Percentiles rank a stretch among this genome's conserved stretches.
Evolutionary conservation across 2,113 vertebrate genomes (phyloP).

Genomic region (Ochotona curzoniae): DNA sequence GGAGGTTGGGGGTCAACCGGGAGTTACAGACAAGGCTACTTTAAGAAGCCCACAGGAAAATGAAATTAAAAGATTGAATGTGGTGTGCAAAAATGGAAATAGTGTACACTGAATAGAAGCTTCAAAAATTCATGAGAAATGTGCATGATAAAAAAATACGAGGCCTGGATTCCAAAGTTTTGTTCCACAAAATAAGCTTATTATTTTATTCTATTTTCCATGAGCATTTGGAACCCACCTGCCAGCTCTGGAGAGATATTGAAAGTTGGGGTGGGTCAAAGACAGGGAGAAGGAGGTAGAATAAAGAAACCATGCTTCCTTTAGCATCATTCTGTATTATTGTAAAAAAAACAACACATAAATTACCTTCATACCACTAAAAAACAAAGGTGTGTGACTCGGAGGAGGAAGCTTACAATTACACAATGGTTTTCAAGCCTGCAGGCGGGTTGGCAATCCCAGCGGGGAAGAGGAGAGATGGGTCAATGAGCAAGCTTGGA

Average conservation of each 20-base stretch:
- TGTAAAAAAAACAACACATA: not conserved
- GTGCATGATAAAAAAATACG: no score
- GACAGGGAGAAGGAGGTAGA: not conserved
- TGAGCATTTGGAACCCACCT: not conserved
- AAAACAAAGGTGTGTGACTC: not conserved
- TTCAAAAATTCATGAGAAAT: no score
- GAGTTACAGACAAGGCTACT: not conserved
- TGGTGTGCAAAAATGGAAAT: no score
- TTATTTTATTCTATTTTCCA: no score
- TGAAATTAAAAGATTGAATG: no score
- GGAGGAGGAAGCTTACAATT: not conserved
- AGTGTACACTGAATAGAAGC: no score
- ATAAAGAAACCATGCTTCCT: not conserved
- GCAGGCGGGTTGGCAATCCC: not conserved
- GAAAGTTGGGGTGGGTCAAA: not conserved
- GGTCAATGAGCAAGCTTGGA: not conserved
- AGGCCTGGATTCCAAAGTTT: no score
- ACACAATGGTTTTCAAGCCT: not conserved
- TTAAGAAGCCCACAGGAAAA: no score
- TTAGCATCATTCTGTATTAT: not conserved
- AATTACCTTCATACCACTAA: not conserved
- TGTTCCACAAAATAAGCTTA: no score
- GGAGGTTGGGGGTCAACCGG: not conserved
- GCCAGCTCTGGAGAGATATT: not conserved
- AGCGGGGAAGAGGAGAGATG: not conserved